Base-by-base conservation (phyloP, 2,797 vertebrate genomes). In the Lacerta viridis region DNA sequence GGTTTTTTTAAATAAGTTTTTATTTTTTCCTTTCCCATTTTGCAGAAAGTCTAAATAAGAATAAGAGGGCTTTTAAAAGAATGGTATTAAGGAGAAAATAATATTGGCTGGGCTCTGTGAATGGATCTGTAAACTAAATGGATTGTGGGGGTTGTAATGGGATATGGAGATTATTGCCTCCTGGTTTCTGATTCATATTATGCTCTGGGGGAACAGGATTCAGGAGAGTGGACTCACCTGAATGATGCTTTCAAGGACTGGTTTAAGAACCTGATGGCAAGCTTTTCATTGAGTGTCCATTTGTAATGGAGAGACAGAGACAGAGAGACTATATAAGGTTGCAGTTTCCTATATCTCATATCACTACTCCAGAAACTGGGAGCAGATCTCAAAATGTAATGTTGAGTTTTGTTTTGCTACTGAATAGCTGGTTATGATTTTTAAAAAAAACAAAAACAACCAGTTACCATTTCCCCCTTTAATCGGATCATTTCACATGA, bases 81-180 rank as follows among this genome's bases (percentile, higher is more conserved):
- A 55, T 59, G 87, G 80, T 74, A 77, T 87, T 69, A 87, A 87
- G 8, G 80, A 84, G 74, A 15, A 76, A 90, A 87, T 88, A 1
- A 50, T 0, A 4, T 27, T 20, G 68, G 39, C 2, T 41, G 83
- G 20, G 1, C 86, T 89, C 87, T 83, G 81, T 55, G 85, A 92
- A 64, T 55, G 85, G 92, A 64, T 5, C 66, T 11, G 23, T 81
- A 18, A 29, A 11, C 1, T 84, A 72, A 50, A 2, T 20, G 50
- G 69, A 1, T 61, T 64, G 2, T 29, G 92, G 68, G 71, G 75
- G 78, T 79, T 92, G n/a, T 87, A n/a, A 71, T 55, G 41, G 61
- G 41, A 50, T 33, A 77, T 20, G 7, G 76, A 79, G 20, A 50
- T 25, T 86, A 59, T 41, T 18, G 18, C 46, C 66, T 33, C 46